Base-by-base conservation (phyloP, 2,113 vertebrate genomes). In the Steatornis caripensis region DNA sequence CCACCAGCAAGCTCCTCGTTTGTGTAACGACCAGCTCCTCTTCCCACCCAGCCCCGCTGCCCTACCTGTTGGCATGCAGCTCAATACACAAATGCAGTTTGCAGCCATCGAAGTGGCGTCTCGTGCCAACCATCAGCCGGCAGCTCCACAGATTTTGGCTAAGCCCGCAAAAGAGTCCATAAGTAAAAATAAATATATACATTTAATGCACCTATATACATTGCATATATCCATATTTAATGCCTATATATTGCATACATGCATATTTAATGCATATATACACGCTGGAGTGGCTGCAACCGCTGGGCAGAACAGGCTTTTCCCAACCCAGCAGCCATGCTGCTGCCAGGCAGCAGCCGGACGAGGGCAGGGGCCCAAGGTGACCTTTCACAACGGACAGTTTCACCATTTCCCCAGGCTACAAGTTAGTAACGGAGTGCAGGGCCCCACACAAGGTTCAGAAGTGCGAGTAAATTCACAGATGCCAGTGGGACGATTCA, bases 61-160 rank as follows among this genome's bases (percentile, higher is more conserved):
- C 54, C 19, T 11, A 4, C 0, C 4, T 4, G 26, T 2, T 1
- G 68, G 26, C 7, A 1, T 2, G 0, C 37, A 36, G 89, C 77
- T 41, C 45, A 1, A 5, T 0, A 37, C 4, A 51, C 80, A 89
- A 83, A 61, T 0, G 49, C n/a, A 32, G 34, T 53, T 7, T 34
- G n/a, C 30, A 54, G 10, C 34, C 58, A 76, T 1, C 9, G 0
- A n/a, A 21, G 32, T 0, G 6, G 27, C 3, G 1, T 27, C 66
- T 30, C 8, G 17, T 65, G 65, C 82, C 85, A 75, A 3, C 1
- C 54, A 17, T 24, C 2, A 2, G 26, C 49, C 8, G 0, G 55
- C 37, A 84, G 61, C 51, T 54, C n/a, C 64, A 37, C 15, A 29
- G n/a, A 22, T 7, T 77, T 30, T 32, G 74, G 60, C 77, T 90